phyloP scores from a whole-genome alignment of 2,113 vertebrate species.

The Prochilodus magdalenae region DNA sequence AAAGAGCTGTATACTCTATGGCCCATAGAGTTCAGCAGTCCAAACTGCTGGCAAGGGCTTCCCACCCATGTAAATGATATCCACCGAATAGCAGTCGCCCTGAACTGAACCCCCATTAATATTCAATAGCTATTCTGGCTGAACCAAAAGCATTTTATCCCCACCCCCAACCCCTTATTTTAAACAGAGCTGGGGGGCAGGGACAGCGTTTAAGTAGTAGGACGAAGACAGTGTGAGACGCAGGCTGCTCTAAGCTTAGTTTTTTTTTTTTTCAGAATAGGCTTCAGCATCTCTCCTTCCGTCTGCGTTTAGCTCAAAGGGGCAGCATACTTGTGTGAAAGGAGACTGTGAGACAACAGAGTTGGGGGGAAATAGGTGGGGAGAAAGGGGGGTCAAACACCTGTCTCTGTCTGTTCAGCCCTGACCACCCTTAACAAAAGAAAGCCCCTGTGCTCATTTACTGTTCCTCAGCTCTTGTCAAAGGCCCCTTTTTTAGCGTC shows the following conservation, averaged over 20 bases:
- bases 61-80: conserved; percentile 68
- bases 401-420: conserved; percentile 57
- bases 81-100: conserved; percentile 39
- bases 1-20: conserved; percentile 18
- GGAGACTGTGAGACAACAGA: conserved; percentile 44
- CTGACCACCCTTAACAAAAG: conserved; percentile 55
- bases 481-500: conserved; percentile 31
- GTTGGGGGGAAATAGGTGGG: background rate
- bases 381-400: conserved; percentile 58
- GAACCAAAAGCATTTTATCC: conserved; percentile 48
- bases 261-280: conserved; percentile 26
- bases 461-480: conserved; percentile 27
- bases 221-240: background rate
- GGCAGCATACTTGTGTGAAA: conserved; percentile 57
- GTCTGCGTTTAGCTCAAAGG: conserved; percentile 50
- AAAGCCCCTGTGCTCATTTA: conserved; percentile 40
- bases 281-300: conserved; percentile 17
- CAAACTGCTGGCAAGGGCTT: conserved; percentile 15
- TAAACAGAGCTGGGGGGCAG: conserved; percentile 41
- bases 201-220: conserved; percentile 59
- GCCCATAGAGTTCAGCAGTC: conserved; percentile 9
- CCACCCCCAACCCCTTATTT: conserved; percentile 21
- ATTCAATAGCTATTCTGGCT: conserved; percentile 46
- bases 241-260: conserved; percentile 5
- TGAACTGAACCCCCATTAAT: conserved; percentile 40